Conservation (phyloP, 1,140 invertebrate genomes). For the Brachionus asplanchnoidis region DNA sequence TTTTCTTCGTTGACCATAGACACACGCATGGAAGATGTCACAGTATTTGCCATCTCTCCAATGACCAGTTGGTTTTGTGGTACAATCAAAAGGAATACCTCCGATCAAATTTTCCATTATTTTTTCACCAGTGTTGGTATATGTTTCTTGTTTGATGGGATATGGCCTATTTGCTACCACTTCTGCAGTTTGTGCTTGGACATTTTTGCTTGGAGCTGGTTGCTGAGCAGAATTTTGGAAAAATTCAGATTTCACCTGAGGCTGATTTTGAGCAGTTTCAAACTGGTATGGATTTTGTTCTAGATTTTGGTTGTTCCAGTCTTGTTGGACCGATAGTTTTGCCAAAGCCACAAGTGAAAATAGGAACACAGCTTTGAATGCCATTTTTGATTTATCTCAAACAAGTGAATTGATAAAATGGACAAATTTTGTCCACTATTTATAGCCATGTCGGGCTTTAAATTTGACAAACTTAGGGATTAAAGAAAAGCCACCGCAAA, state of each 20-base stretch:
- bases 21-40: slow-evolving; percentile 39
- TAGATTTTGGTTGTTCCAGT: slow-evolving; percentile 21
- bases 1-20: slow-evolving; percentile 12
- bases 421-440: not conserved
- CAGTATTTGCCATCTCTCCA: slow-evolving; percentile 24
- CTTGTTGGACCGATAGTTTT: not conserved
- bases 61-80: slow-evolving; percentile 2
- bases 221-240: not conserved
- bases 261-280: not conserved
- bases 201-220: not conserved
- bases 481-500: not conserved
- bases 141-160: not conserved
- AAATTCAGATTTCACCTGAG: not conserved
- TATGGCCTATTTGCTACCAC: not conserved
- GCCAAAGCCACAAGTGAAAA: not conserved
- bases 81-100: slow-evolving; percentile 38
- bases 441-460: not conserved
- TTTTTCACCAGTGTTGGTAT: slow-evolving; percentile 24
- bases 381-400: not conserved
- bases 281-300: not conserved
- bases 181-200: not conserved
- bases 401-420: not conserved
- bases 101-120: slow-evolving; percentile 37
- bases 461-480: not conserved
- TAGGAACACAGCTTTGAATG: not conserved